Evolutionary conservation across 2,888 invertebrate genomes (phyloP), one percentile per base, ranked within the genome.

Genomic region (Melipona bicolor): DNA sequence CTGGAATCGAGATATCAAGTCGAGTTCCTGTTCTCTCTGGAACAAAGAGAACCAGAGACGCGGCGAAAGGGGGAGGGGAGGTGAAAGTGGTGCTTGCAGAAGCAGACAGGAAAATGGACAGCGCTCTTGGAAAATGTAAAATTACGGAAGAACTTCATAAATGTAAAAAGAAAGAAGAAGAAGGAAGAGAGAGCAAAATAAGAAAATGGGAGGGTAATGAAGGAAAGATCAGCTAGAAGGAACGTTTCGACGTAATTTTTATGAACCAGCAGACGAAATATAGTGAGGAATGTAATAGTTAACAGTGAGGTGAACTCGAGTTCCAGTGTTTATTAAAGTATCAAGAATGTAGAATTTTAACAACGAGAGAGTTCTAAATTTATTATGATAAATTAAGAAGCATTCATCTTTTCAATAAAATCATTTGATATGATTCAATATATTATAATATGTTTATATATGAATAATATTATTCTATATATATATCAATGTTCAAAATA

Each of bases 1-100:
- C 79, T 84, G 70, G 79, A 81, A 88, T 87, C 85, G 86, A 83
- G 82, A 85, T 84, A 78, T 77, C 43, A 11, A 43, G 81, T 79
- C 83, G 79, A 79, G 65, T n/a, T 59, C 67, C 62, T 43, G 72
- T 75, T 76, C 77, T 76, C 77, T 24, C 21, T 54, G 64, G 69
- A 85, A 85, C 77, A 70, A 79, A 71, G 54, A 27, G 17, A 70
- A 21, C 24, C 27, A n/a, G 67, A 77, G 36, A 36, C 36, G 0
- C 24, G 19, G 4, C 6, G 62, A 17, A 6, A 24, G 21, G 4
- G 36, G 13, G 13, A 0, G 50, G 24, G 43, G 19, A 9, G 43
- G 56, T 24, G 50, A 79, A 70, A 77, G 62, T 82, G 77, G 68
- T 73, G 68, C 75, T 79, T 71, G 43, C 9, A 61, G 69, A 43